Evolutionary conservation across 2,797 vertebrate species (phyloP), one percentile per base, ranked within the genome.

Genomic region (Gymnopithys bicolor): DNA sequence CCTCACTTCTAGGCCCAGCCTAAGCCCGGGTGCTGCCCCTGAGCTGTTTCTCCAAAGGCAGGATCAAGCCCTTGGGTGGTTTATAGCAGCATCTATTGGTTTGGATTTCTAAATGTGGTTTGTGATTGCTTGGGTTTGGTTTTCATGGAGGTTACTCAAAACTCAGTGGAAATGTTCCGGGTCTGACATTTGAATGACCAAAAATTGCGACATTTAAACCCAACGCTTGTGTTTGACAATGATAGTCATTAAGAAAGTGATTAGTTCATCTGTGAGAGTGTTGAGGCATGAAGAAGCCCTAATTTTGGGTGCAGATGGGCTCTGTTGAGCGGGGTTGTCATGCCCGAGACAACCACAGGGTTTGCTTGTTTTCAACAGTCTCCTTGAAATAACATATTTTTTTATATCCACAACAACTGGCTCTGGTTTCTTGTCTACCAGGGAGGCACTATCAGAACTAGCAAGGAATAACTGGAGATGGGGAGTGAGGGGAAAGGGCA

Each of bases 211-310:
- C 17, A 3, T 56, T 68, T 71, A 71, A 87, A 60, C 33, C 23
- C 6, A 37, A 12, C 2, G 4, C 41, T 53, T 0, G 0, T 18
- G 30, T 58, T 37, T 90, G 66, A 56, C 21, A 80, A 6, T 2
- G 25, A 14, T 0, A 49, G 22, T 18, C 9, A 12, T 62, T 35
- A 66, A 67, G 27, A 12, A 35, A 87, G n/a, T 14, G 13, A 52
- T 75, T 25, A 28, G 35, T 5, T 75, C 0, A 2, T 30, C 35
- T 33, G 5, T 19, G 41, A 37, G 46, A 25, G 5, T 22, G 28
- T 1, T 59, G 35, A 49, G 66, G 28, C 18, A 9, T 5, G 16
- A 45, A 63, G 58, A 45, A 55, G 51, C 10, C 35, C 10, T 62
- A 14, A 69, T 24, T 86, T 23, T 41, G 51, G 46, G 49, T 56